Conservation (phyloP, 2,113 vertebrate genomes). For the Gymnarchus niloticus region DNA sequence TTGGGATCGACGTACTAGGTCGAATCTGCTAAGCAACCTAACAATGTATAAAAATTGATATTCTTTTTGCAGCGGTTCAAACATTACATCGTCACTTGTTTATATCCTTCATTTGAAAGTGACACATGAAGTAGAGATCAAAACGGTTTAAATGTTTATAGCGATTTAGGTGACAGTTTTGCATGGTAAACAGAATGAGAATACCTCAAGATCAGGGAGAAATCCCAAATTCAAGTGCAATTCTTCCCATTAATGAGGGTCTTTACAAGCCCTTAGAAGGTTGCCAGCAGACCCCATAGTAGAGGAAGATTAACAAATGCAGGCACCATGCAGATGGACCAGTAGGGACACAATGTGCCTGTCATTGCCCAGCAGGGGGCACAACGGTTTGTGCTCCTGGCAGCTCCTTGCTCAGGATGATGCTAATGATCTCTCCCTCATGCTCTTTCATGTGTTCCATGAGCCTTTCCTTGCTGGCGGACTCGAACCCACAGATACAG, state of each 20-base stretch:
- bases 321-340: too few relatives aligned
- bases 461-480: constrained; percentile 88
- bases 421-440: constrained; percentile 94
- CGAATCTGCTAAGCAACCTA: neutral
- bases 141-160: neutral
- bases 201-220: neutral
- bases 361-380: constrained; percentile 44
- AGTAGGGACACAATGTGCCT: neutral
- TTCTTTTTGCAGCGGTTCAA: neutral
- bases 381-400: constrained; percentile 48
- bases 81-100: neutral
- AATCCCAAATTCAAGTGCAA: neutral
- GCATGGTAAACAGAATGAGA: neutral
- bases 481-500: constrained; percentile 95
- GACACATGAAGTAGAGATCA: neutral
- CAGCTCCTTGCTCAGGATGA: constrained; percentile 90
- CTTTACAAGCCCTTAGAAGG: neutral
- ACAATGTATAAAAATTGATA: neutral
- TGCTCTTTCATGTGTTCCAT: constrained; percentile 99
- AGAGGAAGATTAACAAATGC: neutral
- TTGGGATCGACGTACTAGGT: neutral
- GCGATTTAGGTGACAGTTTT: neutral
- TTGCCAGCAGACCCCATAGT: neutral
- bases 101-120: constrained; percentile 1
- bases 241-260: neutral